Evolutionary conservation across 2,113 vertebrate genomes (phyloP).

Genomic region (Pollachius pollachius): DNA sequence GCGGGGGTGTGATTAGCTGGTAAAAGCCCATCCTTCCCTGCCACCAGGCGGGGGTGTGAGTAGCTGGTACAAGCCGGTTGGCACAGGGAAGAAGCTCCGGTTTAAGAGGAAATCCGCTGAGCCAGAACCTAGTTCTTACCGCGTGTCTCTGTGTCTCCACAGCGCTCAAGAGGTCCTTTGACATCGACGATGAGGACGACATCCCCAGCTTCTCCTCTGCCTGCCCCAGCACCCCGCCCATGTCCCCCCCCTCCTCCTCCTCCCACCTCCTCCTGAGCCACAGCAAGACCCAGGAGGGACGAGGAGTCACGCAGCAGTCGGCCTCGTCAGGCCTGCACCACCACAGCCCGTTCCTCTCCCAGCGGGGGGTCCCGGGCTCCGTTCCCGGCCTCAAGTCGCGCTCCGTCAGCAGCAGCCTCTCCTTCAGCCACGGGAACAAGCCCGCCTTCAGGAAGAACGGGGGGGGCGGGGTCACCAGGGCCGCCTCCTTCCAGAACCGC

Average conservation of each 20-base stretch:
- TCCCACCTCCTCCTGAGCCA: slow-evolving; percentile 47
- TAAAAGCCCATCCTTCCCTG: too few species aligned
- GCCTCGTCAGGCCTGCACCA: slow-evolving; percentile 34
- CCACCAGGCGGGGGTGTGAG: too few species aligned
- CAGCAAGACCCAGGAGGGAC: slow-evolving; percentile 51
- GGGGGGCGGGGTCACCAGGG: slow-evolving; percentile 49
- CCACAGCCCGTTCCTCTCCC: slow-evolving; percentile 52
- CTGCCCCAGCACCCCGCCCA: slow-evolving; percentile 55
- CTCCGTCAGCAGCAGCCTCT: slow-evolving; percentile 61
- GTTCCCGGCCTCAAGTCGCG: slow-evolving; percentile 61
- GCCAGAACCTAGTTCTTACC: too few species aligned
- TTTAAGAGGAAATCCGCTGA: too few species aligned
- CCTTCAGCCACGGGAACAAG: slow-evolving; percentile 73
- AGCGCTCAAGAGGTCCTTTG: slow-evolving; percentile 86
- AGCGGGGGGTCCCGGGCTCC: slow-evolving; percentile 45
- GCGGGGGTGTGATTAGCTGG: too few species aligned
- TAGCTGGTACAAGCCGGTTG: too few species aligned
- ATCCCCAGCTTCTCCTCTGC: slow-evolving; percentile 56
- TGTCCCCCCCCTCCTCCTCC: slow-evolving; percentile 53
- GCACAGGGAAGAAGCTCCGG: too few species aligned
- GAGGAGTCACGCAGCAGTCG: slow-evolving; percentile 26
- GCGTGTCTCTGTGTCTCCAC: slow-evolving; percentile 11
- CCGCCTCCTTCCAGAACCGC: slow-evolving; percentile 77
- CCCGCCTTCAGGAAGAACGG: slow-evolving; percentile 47
- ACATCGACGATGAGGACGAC: slow-evolving; percentile 78